Percentiles rank a stretch among this genome's conserved stretches.
Evolutionary conservation across 2,888 invertebrate genomes (phyloP).

Genomic region (Cephus rjabovi): DNA sequence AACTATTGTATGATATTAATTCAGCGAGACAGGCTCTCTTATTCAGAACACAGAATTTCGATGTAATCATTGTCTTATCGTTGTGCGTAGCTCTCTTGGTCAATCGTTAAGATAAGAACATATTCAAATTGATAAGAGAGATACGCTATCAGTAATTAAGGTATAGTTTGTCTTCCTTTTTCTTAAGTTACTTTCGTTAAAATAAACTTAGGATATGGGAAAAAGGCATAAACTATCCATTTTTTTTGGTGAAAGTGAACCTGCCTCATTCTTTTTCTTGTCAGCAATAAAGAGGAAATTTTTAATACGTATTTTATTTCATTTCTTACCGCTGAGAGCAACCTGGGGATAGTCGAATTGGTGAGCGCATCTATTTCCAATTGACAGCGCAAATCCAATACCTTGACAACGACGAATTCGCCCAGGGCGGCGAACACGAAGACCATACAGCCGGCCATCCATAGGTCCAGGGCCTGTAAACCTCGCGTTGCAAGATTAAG

Average conservation of each 20-base stretch:
- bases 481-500: background rate
- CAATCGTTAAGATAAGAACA: background rate
- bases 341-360: background rate
- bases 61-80: background rate
- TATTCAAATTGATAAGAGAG: background rate
- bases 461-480: constrained; percentile 81
- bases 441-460: constrained; percentile 92
- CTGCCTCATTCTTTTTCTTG: background rate
- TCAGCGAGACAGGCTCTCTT: background rate
- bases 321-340: constrained; percentile 35
- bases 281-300: background rate
- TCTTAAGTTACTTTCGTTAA: background rate
- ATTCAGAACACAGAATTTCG: background rate
- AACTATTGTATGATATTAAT: background rate
- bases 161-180: background rate
- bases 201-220: background rate
- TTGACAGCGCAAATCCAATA: constrained; percentile 81
- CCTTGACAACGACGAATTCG: constrained; percentile 87
- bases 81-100: background rate
- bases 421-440: constrained; percentile 86
- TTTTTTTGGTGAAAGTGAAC: background rate
- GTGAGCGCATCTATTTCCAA: constrained; percentile 49
- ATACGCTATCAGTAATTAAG: background rate
- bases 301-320: background rate
- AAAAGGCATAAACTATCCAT: background rate